Conservation (phyloP, 2,113 vertebrate species). For the Ondatra zibethicus region DNA sequence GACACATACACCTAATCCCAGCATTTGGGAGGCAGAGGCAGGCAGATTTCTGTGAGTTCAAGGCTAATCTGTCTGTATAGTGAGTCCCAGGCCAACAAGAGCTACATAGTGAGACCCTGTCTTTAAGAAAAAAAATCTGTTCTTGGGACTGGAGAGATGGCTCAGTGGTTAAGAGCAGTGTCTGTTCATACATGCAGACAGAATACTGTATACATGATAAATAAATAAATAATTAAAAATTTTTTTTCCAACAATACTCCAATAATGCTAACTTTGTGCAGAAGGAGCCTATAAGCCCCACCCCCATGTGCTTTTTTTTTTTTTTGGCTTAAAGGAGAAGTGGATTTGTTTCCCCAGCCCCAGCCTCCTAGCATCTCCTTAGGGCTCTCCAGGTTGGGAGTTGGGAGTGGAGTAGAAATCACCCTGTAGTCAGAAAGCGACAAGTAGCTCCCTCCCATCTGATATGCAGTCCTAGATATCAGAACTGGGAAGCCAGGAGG, state of each 20-base stretch:
- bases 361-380: not conserved
- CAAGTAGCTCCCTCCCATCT: not conserved
- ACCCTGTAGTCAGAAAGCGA: too few species aligned
- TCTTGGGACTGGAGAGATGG: too few species aligned
- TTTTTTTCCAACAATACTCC: not conserved
- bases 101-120: not conserved
- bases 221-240: not conserved
- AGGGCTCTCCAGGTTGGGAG: conserved; percentile 19
- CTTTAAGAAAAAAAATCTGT: not conserved
- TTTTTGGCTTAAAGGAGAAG: conserved; percentile 36
- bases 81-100: not conserved
- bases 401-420: conserved; percentile 55
- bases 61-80: not conserved
- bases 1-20: not conserved
- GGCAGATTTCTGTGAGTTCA: not conserved
- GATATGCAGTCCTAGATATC: not conserved
- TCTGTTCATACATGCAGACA: too few species aligned
- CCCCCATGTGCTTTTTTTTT: not conserved
- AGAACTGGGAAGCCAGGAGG: not conserved
- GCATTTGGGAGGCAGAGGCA: not conserved
- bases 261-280: not conserved
- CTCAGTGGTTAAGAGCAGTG: too few species aligned
- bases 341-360: not conserved
- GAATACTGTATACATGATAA: too few species aligned
- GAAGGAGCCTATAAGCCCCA: not conserved